Evolutionary conservation across 2,797 vertebrate genomes (phyloP), one percentile per base, ranked within the genome.

Genomic region (Lindbergichthys nudifrons): DNA sequence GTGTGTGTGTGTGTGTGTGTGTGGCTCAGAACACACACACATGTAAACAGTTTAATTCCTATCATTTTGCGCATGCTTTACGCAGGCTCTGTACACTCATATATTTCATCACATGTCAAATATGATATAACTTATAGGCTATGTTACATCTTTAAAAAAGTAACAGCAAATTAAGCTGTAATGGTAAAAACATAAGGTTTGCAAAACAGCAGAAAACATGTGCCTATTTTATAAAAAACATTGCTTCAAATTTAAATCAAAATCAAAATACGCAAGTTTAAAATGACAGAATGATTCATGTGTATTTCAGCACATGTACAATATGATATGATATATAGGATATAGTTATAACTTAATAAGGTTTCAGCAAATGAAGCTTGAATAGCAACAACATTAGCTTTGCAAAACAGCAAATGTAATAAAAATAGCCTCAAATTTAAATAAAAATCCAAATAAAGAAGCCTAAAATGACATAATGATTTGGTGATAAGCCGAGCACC

Each of bases 31-130:
- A 61, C 70, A 56, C 16, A 63, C 45, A 48, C 51, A 36, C 62
- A 64, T 46, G 48, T 51, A 23, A 83, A 77, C 72, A 75, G 50
- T 60, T 84, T 74, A 18, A 53, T 76, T 48, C 53, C 42, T 54
- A 42, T 51, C 3, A 57, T 69, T 30, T 54, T 47, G 16, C 48
- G 53, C 58, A 51, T 43, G 59, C 14, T 39, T 43, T 15, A 54
- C 0, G 4, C 36, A 42, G 16, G 23, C 6, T 16, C 10, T 36
- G 46, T 2, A 30, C 19, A 16, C 18, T 51, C 8, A 15, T 0
- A 57, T 60, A n/a, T 19, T 39, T 51, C 5, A 18, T 42, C 14
- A 23, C 23, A n/a, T 39, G 4, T 48, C 3, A 47, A 53, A 3
- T 16, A 39, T 30, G 32, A 36, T 10, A 3, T 18, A 42, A 1